These are phyloP conservation scores for Otolemur crassicaudatus DNA, from an alignment of 2,797 vertebrate genomes.

Conservation along the genomic window DNA sequence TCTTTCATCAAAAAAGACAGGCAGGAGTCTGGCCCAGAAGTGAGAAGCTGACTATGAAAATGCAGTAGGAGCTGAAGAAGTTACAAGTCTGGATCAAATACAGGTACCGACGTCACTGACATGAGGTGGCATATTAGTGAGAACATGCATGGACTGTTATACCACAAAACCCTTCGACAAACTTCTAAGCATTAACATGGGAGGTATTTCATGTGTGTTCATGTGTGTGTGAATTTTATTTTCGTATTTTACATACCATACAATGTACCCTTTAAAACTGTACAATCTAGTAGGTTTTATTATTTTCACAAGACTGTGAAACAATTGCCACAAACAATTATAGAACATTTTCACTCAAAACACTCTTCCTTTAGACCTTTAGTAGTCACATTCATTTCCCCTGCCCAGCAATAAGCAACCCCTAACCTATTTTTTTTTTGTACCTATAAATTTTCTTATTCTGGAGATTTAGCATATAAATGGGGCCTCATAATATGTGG, in stretches of 20 bases:
- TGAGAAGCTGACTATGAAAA: not conserved
- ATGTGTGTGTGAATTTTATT: not conserved
- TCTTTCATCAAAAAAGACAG: not conserved
- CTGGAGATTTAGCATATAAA: not conserved
- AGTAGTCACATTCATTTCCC: not conserved
- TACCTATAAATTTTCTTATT: not conserved
- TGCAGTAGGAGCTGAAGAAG: not conserved
- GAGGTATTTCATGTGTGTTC: not conserved
- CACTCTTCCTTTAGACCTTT: not conserved
- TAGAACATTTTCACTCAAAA: not conserved
- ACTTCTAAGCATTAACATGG: not conserved
- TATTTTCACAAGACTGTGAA: not conserved
- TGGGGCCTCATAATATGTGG: not conserved
- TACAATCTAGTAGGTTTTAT: not conserved
- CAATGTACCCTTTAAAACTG: not conserved
- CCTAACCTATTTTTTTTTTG: not conserved
- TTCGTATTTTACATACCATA: not conserved
- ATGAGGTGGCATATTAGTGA: not conserved
- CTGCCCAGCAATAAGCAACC: not conserved
- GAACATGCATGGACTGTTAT: not conserved
- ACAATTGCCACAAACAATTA: not conserved
- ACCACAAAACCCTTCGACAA: not conserved
- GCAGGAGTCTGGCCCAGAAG: not conserved
- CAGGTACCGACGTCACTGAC: not conserved
- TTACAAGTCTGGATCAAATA: not conserved